These are phyloP conservation scores for Diachrysia chrysitis DNA, from an alignment of 2,888 invertebrate genomes.

Conservation along the genomic window DNA sequence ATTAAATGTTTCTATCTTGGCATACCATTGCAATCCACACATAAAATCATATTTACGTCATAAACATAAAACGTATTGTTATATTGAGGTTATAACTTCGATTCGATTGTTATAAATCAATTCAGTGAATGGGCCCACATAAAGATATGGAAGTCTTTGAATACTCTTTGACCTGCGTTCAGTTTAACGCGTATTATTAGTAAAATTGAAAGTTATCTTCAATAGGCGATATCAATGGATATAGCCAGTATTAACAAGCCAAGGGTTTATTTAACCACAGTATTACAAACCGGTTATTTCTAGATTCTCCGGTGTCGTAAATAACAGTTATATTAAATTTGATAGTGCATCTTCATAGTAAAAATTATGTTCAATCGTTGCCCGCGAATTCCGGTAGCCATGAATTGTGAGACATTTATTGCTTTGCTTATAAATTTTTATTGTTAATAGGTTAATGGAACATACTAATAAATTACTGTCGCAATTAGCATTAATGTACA, in stretches of 20 bases:
- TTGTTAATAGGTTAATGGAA: slow-evolving; percentile 62
- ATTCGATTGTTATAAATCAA: slow-evolving; percentile 39
- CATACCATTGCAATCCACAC: background rate
- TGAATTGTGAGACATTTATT: slow-evolving; percentile 62
- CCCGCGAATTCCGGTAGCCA: slow-evolving; percentile 56
- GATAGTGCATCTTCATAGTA: slow-evolving; percentile 54
- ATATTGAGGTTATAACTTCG: slow-evolving; percentile 19
- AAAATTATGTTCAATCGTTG: slow-evolving; percentile 52
- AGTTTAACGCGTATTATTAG: slow-evolving; percentile 22
- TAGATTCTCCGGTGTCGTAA: slow-evolving; percentile 22
- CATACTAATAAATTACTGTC: slow-evolving; percentile 60
- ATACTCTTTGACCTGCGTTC: slow-evolving; percentile 26
- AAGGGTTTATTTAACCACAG: slow-evolving; percentile 15
- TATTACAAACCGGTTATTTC: slow-evolving; percentile 24
- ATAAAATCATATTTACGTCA: background rate
- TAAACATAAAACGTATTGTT: slow-evolving; percentile 5
- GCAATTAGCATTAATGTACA: slow-evolving; percentile 61
- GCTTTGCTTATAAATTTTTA: slow-evolving; percentile 57
- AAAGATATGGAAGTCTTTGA: slow-evolving; percentile 29
- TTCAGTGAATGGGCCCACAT: slow-evolving; percentile 51
- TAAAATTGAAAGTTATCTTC: slow-evolving; percentile 58
- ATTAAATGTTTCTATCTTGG: background rate
- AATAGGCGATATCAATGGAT: slow-evolving; percentile 12
- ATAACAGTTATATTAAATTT: slow-evolving; percentile 41
- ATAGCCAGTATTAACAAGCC: slow-evolving; percentile 16